phyloP scores from a whole-genome alignment of 2,888 invertebrate species.

The Amphipoea lucens region DNA sequence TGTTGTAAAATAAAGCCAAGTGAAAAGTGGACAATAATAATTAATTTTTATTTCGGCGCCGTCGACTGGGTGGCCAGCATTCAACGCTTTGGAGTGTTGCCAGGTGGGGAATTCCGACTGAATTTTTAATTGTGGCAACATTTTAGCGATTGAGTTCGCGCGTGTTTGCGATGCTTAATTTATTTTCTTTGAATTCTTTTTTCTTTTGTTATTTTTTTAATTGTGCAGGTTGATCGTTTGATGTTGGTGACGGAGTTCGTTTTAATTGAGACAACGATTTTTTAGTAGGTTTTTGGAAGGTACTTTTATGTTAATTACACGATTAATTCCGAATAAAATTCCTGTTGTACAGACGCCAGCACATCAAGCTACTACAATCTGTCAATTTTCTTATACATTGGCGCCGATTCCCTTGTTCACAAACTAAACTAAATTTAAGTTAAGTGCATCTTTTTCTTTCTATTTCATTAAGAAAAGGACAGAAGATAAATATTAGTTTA shows the following conservation, averaged over 20 bases:
- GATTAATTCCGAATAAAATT: not conserved
- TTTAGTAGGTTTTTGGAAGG: not conserved
- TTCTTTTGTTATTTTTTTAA: constrained; percentile 23
- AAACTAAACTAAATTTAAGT: too few species aligned
- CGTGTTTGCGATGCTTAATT: constrained; percentile 63
- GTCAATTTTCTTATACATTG: too few species aligned
- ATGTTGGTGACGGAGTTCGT: constrained; percentile 14
- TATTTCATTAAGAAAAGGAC: too few species aligned
- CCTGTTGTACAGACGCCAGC: not conserved
- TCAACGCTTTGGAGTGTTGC: constrained; percentile 71
- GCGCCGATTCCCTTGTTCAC: too few species aligned
- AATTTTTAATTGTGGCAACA: constrained; percentile 73
- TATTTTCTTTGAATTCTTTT: constrained; percentile 51
- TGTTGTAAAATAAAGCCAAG: constrained; percentile 61
- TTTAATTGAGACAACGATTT: constrained; percentile 18
- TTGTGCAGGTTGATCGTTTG: constrained; percentile 27
- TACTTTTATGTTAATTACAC: not conserved
- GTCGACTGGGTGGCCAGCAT: constrained; percentile 63
- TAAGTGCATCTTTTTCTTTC: too few species aligned
- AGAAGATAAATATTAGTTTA: too few species aligned
- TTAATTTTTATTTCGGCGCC: constrained; percentile 71
- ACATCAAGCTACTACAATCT: too few species aligned
- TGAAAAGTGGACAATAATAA: constrained; percentile 68
- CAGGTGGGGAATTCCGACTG: constrained; percentile 65
- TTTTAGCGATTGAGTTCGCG: constrained; percentile 69